Base-by-base conservation (phyloP, 2,113 vertebrate genomes). In the Cyanoliseus patagonus region DNA sequence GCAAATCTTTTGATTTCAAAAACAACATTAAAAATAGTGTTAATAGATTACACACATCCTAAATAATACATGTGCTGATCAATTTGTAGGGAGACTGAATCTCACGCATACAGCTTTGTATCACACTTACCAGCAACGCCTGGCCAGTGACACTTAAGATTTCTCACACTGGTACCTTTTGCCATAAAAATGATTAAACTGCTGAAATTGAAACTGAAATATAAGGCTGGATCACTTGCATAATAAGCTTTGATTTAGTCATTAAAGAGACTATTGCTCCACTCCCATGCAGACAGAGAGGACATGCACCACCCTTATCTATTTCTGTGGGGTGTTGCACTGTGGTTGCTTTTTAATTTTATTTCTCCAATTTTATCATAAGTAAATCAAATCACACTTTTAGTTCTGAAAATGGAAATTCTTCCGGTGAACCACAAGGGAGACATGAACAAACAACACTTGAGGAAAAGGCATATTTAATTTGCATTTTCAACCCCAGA, bases 231-330 rank as follows among this genome's bases (percentile, higher is more conserved):
- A 94, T 92, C 88, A 88, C 33, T 82, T 70, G 77, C 91, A 84
- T 79, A 92, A 95, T 92, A 95, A 97, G 95, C 93, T 94, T 94
- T 95, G 91, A 92, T 96, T 96, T 94, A 93, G 76, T 84, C 83
- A 94, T 95, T 90, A 96, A 94, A 91, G 52, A 69, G 24, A 63
- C 91, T 69, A 96, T 75, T 92, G 81, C 81, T 89, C 69, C 76
- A 53, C 47, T 95, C 88, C 31, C 59, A 66, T 31, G 2, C 27
- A 85, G 91, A 49, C 18, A 73, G 33, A 94, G 81, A 84, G 62
- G 31, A 66, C 37, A 73, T 28, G n/a, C 51, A 83, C 19, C 12
- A 33, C 13, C 27, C 20, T 90, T 59, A 23, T 64, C 35, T 57
- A 52, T 13, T 52, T 91, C 44, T 87, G 25, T 17, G 28, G 39